These are phyloP conservation scores for Coregonus sp. DNA, from an alignment of 2,797 vertebrate genomes.

Conservation along the genomic window DNA sequence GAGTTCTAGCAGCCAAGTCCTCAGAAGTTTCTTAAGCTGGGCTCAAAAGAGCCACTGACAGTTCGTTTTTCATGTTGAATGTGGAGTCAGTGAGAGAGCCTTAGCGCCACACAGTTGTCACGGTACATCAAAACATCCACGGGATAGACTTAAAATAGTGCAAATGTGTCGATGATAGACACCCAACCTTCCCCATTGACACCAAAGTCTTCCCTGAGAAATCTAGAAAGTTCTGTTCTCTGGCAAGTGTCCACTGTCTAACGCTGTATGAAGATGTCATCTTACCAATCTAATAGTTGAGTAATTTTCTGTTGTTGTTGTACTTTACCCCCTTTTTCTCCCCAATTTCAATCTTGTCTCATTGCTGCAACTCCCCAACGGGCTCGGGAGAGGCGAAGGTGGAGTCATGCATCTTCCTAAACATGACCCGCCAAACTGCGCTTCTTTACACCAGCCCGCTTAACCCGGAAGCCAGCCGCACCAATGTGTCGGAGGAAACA, in stretches of 20 bases:
- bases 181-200: background rate
- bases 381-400: no score
- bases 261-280: no score
- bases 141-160: background rate
- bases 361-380: no score
- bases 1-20: background rate
- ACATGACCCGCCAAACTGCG: no score
- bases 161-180: background rate
- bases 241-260: background rate
- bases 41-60: conserved; percentile 10
- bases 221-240: background rate
- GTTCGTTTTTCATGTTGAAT: background rate
- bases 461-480: no score
- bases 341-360: no score
- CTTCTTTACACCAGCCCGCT: no score
- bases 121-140: background rate
- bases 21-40: conserved; percentile 7
- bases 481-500: no score
- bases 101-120: background rate
- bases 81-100: background rate
- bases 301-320: background rate
- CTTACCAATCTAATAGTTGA: background rate
- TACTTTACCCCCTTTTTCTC: no score
- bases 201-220: background rate
- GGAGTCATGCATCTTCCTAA: no score